Evolutionary conservation across 2,113 vertebrate species (phyloP), one percentile per base, ranked within the genome.

Genomic region (Oriolus oriolus): DNA sequence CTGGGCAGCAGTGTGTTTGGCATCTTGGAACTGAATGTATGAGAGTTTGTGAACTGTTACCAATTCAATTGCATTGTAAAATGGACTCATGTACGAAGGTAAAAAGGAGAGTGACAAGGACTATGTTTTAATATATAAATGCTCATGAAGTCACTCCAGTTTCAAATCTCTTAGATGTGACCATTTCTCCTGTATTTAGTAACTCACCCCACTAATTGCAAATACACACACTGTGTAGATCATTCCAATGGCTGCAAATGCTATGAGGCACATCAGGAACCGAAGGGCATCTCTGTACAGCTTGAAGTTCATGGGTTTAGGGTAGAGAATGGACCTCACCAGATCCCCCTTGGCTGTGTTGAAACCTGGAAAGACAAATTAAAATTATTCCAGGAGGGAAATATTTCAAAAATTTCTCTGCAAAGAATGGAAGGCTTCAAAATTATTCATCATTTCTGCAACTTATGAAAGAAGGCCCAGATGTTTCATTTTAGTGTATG

Each of bases 261-360:
- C 97, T 45, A 98, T 42, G 5, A 98, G 98, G 75, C 97, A 98
- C 78, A 98, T 92, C 64, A 98, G 96, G 66, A 98, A 98, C 26
- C 96, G 70, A n/a, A 98, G 61, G 18, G 97, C 98, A 27, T 98
- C 98, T 57, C 97, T 96, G 87, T 98, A 98, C 69, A 98, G 96
- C 78, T 97, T 98, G 90, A 98, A 98, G 75, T 98, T 98, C 96
- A 98, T 96, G 8, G 98, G 98, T 80, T 98, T 98, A 19, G 98
- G 98, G 73, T 98, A 98, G 54, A 98, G 97, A 77, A 98, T 98
- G 76, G 98, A 98, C 71, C 98, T 97, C 84, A 98, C 98, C 6
- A 98, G 97, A 80, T 98, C 98, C 11, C 98, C 98, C 63, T 98
- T 98, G 28, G 98, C 98, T 56, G 98, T 98, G 93, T 95, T 98